Conservation (phyloP, 1,140 invertebrate genomes). For the Plectus sambesii region DNA sequence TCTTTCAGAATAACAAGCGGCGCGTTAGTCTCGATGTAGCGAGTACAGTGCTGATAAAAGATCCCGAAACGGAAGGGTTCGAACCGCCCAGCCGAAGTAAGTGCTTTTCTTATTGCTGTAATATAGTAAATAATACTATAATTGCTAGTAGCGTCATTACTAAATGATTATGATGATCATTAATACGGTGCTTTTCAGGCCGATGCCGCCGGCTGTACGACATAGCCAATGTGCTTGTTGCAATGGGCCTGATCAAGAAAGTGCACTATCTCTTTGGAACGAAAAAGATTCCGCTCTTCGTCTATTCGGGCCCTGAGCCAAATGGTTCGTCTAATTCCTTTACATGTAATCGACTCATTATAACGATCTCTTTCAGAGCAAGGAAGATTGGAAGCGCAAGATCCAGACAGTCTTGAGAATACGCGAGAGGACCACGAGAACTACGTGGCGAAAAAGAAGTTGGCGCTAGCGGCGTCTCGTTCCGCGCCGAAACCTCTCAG, state of each 20-base stretch:
- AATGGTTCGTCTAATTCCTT: too few species aligned
- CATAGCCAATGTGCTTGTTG: constrained; percentile 43
- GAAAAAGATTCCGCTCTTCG: constrained; percentile 43
- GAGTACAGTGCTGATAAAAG: constrained; percentile 41
- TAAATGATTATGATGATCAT: too few species aligned
- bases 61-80: constrained; percentile 40
- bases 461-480: too few species aligned
- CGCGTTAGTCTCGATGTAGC: constrained; percentile 42
- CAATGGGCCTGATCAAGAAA: constrained; percentile 40
- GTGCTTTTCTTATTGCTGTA: constrained; percentile 9
- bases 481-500: too few species aligned
- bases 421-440: too few species aligned
- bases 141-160: too few species aligned
- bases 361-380: too few species aligned
- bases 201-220: constrained; percentile 41
- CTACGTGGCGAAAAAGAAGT: too few species aligned
- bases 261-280: constrained; percentile 43
- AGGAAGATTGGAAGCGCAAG: too few species aligned
- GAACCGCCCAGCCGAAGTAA: constrained; percentile 37
- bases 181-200: constrained; percentile 12
- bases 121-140: constrained; percentile 1
- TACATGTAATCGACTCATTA: too few species aligned
- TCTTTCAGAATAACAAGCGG: constrained; percentile 30
- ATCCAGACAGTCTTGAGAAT: too few species aligned
- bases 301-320: constrained; percentile 42